Conservation (phyloP, 2,797 vertebrate genomes). For the Paedocypris micromegethes region DNA sequence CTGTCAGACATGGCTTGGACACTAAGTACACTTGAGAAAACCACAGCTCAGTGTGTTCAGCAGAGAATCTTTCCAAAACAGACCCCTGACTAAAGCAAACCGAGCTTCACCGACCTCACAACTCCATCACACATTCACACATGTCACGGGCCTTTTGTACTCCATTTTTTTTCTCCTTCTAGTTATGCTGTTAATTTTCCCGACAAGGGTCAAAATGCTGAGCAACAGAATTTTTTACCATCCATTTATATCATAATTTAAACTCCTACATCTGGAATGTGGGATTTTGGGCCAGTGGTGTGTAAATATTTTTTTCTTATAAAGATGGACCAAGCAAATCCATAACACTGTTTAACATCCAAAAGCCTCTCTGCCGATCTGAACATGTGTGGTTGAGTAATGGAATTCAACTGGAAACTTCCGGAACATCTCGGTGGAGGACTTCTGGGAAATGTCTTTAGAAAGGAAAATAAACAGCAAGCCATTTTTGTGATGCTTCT, state of each 20-base stretch:
- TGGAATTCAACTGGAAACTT: background rate
- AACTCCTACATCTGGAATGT: conserved; percentile 29
- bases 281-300: conserved; percentile 29
- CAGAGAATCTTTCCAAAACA: conserved; percentile 56
- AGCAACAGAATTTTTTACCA: conserved; percentile 48
- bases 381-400: conserved; percentile 8
- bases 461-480: conserved; percentile 19
- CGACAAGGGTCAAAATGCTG: conserved; percentile 45
- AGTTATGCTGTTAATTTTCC: conserved; percentile 54
- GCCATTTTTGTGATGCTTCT: conserved; percentile 10
- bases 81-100: conserved; percentile 59
- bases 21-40: conserved; percentile 55
- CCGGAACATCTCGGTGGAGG: background rate
- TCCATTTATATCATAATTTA: conserved; percentile 40
- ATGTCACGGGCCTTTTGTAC: conserved; percentile 56
- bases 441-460: conserved; percentile 28
- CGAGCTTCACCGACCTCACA: conserved; percentile 32
- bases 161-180: conserved; percentile 45
- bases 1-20: conserved; percentile 59
- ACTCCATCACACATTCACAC: conserved; percentile 31
- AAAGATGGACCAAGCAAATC: conserved; percentile 34
- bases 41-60: conserved; percentile 48
- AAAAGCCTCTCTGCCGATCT: conserved; percentile 3
- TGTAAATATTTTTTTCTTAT: conserved; percentile 40
- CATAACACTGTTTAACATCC: conserved; percentile 18